Evolutionary conservation across 2,797 vertebrate species (phyloP), one percentile per base, ranked within the genome.

Genomic region (Hyperoplus lanceolatus): DNA sequence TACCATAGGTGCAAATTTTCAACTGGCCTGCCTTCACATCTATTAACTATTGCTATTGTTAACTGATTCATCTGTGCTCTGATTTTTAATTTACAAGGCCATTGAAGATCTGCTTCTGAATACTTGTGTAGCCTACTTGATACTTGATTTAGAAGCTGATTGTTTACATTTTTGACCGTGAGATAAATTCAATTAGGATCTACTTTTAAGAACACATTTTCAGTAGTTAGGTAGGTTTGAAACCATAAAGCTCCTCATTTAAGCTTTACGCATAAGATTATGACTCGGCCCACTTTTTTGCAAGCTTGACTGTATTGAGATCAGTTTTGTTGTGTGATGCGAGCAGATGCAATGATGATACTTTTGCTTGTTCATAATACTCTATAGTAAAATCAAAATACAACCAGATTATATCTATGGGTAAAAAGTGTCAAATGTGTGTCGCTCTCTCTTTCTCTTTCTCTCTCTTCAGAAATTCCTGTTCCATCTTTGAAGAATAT

Each of bases 391-490:
- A 5, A n/a, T 69, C 4, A 70, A 29, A 50, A 57, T 61, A 8
- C 6, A 41, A 11, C 42, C 42, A 10, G 0, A 6, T 18, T 45
- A n/a, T 73, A 36, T 57, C 5, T 48, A 4, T 53, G 1, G 5
- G 8, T 70, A 6, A 54, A 51, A 5, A 53, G 7, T 16, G 8
- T 2, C 15, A 39, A 1, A 55, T 67, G 14, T 70, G 5, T 80
- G 2, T 73, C 3, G 69, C 2, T 66, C 6, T 65, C 8, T 21
- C 3, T 72, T 1, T 66, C 6, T 65, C 8, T 21, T 42, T 29
- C 3, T 72, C 2, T 66, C 6, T 65, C 8, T 21, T 42, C 58
- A 93, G 92, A 81, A 60, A 89, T 91, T 39, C 91, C 92, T 9
- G 29, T 77, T 66, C 89, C 89, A 6, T 16, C 10, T 15, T 8